A percentile compares a stretch with the other conserved stretches of the same genome.
These are phyloP conservation scores for Trissolcus japonicus DNA, from an alignment of 2,888 invertebrate genomes.

Conservation along the genomic window DNA sequence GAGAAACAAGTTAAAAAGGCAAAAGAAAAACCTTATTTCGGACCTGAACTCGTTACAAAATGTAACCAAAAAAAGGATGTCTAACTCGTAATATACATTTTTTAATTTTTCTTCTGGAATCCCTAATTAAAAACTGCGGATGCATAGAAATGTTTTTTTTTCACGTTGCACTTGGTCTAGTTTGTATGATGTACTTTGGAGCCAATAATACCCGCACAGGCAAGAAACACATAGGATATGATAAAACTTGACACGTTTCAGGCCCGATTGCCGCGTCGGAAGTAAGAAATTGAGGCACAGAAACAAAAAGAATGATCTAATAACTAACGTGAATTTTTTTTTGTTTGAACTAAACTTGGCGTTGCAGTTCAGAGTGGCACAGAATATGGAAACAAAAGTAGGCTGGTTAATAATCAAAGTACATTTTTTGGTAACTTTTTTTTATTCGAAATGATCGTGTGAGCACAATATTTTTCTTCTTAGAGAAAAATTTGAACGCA, in stretches of 20 bases:
- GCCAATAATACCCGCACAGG: no score
- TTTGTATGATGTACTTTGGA: no score
- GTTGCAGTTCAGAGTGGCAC: background rate
- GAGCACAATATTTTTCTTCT: constrained; percentile 36
- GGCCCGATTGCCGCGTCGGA: no score
- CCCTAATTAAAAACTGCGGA: no score
- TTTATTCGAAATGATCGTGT: constrained; percentile 35
- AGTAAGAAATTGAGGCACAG: no score
- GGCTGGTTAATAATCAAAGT: constrained; percentile 12
- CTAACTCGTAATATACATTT: no score
- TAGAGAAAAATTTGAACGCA: constrained; percentile 38
- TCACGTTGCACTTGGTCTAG: no score
- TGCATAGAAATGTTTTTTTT: no score
- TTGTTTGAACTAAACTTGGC: background rate
- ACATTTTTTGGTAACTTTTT: constrained; percentile 23
- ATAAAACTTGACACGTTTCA: background rate
- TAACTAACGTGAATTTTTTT: background rate
- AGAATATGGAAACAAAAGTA: no score
- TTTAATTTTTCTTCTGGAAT: no score
- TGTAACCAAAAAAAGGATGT: no score
- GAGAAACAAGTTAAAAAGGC: background rate
- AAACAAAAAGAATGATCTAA: background rate
- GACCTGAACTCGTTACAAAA: no score
- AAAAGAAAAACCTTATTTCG: background rate
- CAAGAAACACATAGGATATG: background rate